A percentile compares a stretch with the other conserved stretches of the same genome.
These are phyloP conservation scores for Nymphalis c-album DNA, from an alignment of 2,888 invertebrate genomes.

Conservation along the genomic window DNA sequence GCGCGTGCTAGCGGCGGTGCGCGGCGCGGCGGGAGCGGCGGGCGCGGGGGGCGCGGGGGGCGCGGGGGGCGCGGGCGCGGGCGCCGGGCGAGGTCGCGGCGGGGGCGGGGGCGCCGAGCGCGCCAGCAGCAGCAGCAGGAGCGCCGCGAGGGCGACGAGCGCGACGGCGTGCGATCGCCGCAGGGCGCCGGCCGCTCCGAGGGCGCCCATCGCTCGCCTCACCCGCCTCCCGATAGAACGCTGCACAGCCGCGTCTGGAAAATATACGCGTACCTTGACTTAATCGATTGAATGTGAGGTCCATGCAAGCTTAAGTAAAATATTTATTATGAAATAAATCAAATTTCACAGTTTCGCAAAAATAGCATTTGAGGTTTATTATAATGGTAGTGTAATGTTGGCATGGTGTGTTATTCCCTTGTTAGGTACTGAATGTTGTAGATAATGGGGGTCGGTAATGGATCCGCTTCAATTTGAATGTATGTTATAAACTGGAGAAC, in stretches of 20 bases:
- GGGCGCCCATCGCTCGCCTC: constrained; percentile 41
- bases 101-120: constrained; percentile 46
- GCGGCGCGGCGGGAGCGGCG: constrained; percentile 47
- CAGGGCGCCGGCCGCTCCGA: constrained; percentile 55
- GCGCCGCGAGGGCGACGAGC: constrained; percentile 56
- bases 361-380: too few relatives aligned
- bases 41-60: constrained; percentile 30
- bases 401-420: too few relatives aligned
- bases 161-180: constrained; percentile 62
- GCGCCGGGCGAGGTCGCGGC: constrained; percentile 38
- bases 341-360: too few relatives aligned
- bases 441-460: too few relatives aligned
- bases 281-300: neutral
- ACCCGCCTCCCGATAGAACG: constrained; percentile 27
- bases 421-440: too few relatives aligned
- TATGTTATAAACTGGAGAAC: too few relatives aligned
- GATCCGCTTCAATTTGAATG: too few relatives aligned
- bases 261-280: neutral
- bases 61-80: constrained; percentile 38
- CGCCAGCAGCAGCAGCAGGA: constrained; percentile 69
- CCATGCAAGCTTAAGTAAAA: too few relatives aligned
- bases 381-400: too few relatives aligned
- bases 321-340: too few relatives aligned
- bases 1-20: constrained; percentile 10
- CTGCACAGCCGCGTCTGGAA: constrained; percentile 32